These are phyloP conservation scores for Dolichotis patagonum DNA, from an alignment of 2,113 vertebrate species.

Conservation along the genomic window DNA sequence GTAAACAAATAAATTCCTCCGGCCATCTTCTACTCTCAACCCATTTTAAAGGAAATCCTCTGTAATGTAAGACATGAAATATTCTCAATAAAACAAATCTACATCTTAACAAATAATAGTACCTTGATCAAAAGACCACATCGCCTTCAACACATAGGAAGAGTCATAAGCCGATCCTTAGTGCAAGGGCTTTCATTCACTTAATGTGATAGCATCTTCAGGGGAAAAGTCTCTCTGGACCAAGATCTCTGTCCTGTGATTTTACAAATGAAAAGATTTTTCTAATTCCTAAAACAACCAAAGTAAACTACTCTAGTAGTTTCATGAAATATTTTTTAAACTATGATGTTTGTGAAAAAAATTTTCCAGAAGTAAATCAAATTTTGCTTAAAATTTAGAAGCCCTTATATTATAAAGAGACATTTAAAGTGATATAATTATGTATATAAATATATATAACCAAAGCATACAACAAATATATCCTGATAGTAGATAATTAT, in stretches of 20 bases:
- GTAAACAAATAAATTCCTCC: not conserved
- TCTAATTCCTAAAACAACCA: not conserved
- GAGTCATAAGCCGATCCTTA: not conserved
- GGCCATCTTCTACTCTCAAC: not conserved
- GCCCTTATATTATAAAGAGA: not conserved
- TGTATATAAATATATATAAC: not conserved
- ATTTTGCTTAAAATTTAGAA: not conserved
- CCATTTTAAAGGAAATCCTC: not conserved
- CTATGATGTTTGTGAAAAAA: not conserved
- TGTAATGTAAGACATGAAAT: not conserved
- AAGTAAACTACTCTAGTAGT: not conserved
- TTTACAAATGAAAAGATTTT: not conserved
- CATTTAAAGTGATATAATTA: not conserved
- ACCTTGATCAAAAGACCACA: not conserved
- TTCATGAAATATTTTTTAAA: conserved; percentile 2
- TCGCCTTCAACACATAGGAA: not conserved
- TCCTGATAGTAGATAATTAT: not conserved
- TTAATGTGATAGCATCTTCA: not conserved
- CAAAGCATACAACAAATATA: not conserved
- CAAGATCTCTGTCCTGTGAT: not conserved
- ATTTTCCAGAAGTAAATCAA: not conserved
- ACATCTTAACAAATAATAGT: not conserved
- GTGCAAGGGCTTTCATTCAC: not conserved
- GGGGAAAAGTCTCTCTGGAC: not conserved
- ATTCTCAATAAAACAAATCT: not conserved